phyloP scores from a whole-genome alignment of 2,797 vertebrate genomes.

The Micrastur ruficollis region DNA sequence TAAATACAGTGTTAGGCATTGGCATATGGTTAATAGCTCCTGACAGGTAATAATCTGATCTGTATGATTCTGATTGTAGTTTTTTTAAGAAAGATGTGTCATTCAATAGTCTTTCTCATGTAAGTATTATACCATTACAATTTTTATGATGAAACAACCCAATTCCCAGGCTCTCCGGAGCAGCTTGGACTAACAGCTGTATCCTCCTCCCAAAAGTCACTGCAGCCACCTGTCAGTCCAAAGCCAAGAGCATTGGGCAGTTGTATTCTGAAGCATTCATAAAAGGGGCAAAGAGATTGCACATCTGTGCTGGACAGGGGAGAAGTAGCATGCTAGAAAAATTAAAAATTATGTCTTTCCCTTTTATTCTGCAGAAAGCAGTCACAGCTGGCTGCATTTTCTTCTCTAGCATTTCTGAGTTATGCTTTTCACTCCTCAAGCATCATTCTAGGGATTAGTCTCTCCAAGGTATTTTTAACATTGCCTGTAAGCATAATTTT shows the following conservation, averaged over 20 bases:
- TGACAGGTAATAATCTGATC: neutral
- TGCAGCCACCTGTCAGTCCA: neutral
- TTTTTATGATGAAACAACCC: neutral
- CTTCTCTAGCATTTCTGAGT: neutral
- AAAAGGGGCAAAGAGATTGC: rapidly evolving
- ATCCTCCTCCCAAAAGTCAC: neutral
- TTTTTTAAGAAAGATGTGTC: neutral
- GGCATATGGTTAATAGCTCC: neutral
- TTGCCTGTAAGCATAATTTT: neutral
- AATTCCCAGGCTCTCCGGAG: neutral
- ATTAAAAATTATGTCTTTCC: neutral
- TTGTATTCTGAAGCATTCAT: neutral
- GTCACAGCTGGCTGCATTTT: neutral
- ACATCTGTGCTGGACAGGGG: neutral
- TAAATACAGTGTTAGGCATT: neutral
- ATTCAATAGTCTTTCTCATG: neutral
- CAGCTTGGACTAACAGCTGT: neutral
- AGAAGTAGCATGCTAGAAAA: neutral
- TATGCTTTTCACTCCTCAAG: neutral
- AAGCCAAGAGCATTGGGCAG: neutral
- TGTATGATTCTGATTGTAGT: neutral
- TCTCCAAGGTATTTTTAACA: neutral
- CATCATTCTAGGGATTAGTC: neutral
- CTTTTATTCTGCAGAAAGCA: neutral
- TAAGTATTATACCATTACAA: neutral